A percentile compares a stretch with the other conserved stretches of the same genome.
Evolutionary conservation across 2,797 vertebrate species (phyloP).

Genomic region (Poeciliopsis presidionis): DNA sequence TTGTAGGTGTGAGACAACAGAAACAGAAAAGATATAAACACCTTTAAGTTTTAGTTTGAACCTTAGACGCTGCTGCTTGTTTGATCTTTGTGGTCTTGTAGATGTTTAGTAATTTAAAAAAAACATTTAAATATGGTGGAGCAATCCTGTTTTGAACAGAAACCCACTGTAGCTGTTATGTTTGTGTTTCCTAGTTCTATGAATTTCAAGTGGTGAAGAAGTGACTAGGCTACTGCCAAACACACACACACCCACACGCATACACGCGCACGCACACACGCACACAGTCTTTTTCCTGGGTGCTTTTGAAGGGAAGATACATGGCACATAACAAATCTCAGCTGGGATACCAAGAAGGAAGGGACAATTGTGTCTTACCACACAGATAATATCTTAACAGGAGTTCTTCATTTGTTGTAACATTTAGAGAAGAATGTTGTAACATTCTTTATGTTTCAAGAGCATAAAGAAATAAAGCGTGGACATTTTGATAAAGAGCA

Average conservation of each 20-base stretch:
- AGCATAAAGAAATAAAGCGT: neutral
- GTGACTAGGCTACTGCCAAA: no score
- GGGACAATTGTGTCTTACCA: neutral
- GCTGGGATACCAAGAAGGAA: neutral
- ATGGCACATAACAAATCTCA: neutral
- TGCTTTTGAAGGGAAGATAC: neutral
- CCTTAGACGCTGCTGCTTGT: neutral
- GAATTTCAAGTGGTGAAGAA: no score
- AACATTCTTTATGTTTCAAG: neutral
- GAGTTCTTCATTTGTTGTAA: neutral
- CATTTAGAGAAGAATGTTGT: neutral
- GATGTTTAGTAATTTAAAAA: neutral
- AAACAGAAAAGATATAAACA: neutral
- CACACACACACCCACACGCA: no score
- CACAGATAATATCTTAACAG: neutral
- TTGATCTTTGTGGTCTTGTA: neutral
- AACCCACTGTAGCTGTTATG: neutral
- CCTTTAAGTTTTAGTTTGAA: neutral
- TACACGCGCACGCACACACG: accelerated
- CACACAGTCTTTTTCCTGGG: neutral
- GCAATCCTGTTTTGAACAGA: no score
- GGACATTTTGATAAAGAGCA: neutral
- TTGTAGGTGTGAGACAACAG: neutral
- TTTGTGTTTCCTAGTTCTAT: neutral
- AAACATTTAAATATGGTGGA: no score